Conservation (phyloP, 1,140 invertebrate species). For the Ostrea edulis region DNA sequence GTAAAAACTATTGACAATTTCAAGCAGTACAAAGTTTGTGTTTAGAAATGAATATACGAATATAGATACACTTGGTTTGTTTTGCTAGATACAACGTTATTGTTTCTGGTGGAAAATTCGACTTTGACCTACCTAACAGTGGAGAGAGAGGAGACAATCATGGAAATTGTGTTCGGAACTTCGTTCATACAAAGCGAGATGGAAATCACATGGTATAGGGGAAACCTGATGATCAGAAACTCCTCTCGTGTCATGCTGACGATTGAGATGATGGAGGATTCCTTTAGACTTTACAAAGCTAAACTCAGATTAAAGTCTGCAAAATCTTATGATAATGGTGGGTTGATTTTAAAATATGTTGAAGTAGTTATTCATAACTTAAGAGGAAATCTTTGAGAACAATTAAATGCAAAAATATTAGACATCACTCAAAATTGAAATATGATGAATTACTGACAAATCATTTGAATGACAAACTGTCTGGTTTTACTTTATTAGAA, state of each 20-base stretch:
- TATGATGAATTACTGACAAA: no score
- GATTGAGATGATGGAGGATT: background rate
- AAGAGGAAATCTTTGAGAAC: no score
- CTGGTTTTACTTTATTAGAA: no score
- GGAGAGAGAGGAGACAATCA: background rate
- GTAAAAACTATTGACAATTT: background rate
- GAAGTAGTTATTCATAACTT: background rate
- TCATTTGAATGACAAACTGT: no score
- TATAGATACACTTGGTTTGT: background rate
- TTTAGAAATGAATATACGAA: background rate
- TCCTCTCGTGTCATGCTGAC: background rate
- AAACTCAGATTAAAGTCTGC: background rate
- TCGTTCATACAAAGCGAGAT: background rate
- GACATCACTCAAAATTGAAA: no score
- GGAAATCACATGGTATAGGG: background rate
- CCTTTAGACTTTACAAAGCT: background rate
- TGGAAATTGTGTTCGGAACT: background rate
- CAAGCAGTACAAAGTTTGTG: no score
- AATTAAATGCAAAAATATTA: no score
- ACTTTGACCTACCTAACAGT: background rate
- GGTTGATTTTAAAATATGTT: background rate
- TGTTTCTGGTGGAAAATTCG: background rate
- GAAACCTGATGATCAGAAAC: background rate
- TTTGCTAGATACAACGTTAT: background rate
- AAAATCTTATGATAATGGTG: background rate